Evolutionary conservation across 2,113 vertebrate genomes (phyloP).

Genomic region (Cnemophilus loriae): DNA sequence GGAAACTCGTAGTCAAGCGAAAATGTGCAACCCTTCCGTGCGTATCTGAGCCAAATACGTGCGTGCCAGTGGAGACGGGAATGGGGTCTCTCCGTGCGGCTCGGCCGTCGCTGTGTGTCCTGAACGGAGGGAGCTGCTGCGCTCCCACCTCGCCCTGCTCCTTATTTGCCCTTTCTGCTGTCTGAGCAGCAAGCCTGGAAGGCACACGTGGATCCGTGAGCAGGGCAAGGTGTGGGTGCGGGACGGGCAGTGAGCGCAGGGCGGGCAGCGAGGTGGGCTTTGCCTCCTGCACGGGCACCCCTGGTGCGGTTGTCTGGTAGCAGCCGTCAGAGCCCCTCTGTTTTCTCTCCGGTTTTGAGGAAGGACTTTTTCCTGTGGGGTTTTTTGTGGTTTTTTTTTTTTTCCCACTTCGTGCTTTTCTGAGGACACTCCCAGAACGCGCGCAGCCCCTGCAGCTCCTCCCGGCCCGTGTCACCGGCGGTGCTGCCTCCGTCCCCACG

Average conservation of each 20-base stretch:
- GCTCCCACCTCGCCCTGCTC: not conserved
- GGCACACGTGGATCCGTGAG: fast-evolving
- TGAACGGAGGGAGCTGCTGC: fast-evolving
- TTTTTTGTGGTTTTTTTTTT: not conserved
- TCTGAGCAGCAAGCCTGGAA: fast-evolving
- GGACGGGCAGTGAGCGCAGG: not conserved
- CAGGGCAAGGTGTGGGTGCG: not conserved
- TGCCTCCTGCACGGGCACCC: not conserved
- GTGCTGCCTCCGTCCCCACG: not conserved
- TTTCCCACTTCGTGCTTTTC: fast-evolving
- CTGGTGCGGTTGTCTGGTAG: fast-evolving
- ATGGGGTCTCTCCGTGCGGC: not conserved
- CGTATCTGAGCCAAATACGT: fast-evolving
- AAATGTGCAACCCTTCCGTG: fast-evolving
- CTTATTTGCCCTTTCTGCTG: fast-evolving
- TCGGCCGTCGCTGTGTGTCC: fast-evolving
- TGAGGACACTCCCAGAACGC: fast-evolving
- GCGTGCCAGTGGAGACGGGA: fast-evolving
- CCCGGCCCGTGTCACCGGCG: not conserved
- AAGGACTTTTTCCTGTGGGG: not conserved
- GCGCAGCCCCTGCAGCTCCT: not conserved
- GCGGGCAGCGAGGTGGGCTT: not conserved
- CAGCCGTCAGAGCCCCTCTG: fast-evolving
- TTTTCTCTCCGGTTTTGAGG: not conserved
- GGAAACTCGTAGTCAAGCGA: not conserved